These are phyloP conservation scores for Pica pica DNA, from an alignment of 2,113 vertebrate species.

Conservation along the genomic window DNA sequence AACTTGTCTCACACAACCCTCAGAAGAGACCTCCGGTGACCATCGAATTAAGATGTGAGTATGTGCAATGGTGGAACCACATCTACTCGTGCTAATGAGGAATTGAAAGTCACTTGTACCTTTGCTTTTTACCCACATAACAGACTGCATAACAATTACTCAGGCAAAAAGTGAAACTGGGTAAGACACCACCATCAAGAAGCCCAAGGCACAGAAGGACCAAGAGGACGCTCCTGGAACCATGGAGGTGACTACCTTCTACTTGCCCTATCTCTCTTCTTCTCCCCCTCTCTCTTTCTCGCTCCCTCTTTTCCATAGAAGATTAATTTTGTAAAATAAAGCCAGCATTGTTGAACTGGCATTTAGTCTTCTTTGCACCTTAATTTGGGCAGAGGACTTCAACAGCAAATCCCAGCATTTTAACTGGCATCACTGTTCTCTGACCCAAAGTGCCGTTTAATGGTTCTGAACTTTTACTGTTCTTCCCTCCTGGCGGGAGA, in stretches of 20 bases:
- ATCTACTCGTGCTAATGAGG: not conserved
- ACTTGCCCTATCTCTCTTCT: not conserved
- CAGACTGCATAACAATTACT: not conserved
- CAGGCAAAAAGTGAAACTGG: not conserved
- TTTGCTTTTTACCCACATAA: not conserved
- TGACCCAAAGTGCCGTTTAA: not conserved
- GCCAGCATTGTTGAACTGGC: not conserved
- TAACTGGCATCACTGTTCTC: not conserved
- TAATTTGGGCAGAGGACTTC: not conserved
- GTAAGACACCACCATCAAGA: not conserved
- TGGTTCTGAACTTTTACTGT: accelerated
- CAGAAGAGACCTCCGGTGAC: not conserved
- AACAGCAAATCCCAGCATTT: accelerated
- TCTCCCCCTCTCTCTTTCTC: not conserved
- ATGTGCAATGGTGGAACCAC: accelerated
- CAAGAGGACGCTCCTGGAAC: not conserved
- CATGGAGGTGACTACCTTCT: not conserved
- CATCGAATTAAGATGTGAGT: not conserved
- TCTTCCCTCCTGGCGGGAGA: not conserved
- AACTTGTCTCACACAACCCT: not conserved
- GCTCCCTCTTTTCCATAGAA: not conserved
- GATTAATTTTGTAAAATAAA: not conserved
- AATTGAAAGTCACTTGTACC: not conserved
- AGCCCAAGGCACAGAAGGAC: not conserved
- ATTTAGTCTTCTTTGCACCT: not conserved